Base-by-base conservation (phyloP, 2,113 vertebrate species). In the Litocranius walleri region DNA sequence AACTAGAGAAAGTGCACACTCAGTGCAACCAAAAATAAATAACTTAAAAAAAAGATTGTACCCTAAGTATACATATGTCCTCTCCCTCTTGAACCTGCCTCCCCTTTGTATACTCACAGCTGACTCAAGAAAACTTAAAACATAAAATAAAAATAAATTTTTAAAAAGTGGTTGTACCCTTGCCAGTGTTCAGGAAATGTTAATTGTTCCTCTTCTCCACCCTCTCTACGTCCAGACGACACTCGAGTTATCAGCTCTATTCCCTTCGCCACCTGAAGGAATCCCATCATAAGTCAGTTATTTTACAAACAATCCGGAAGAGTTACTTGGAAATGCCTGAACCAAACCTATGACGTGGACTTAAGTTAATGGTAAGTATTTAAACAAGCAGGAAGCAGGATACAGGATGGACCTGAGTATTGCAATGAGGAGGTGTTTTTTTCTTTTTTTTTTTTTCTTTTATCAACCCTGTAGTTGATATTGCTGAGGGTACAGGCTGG, bases 101-200 rank as follows among this genome's bases (percentile, higher is more conserved):
- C 36, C 2, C 21, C 67, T 74, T 6, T 40, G 98, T 99, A 0
- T 99, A 0, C 6, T 43, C 71, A 43, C 40, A 77, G 67, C 40
- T 77, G 71, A 43, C 40, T 77, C 12, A 77, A 77, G 71, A 43
- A 77, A 77, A 77, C 71, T 27, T 43, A 77, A 27, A 43, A 27
- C 40, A 77, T 43, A 43, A 43, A 77, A 77, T 43, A 43, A 77
- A 43, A 77, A 8, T 27, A 77, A 77, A 27, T 2, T 77, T 77
- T 27, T 1, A 3, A 77, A 77, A 43, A 77, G 40, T 77, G 23
- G 12, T 43, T 77, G 52, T 36, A 52, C 8, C 23, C 36, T 64
- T n/a, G 36, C 40, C 54, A 56, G 7, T 43, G 19, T 40, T 83
- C 64, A 45, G 64, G 8, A 17, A 88, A 61, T 54, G 57, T 33